A percentile compares a stretch with the other conserved stretches of the same genome.
phyloP scores from a whole-genome alignment of 2,888 invertebrate genomes.

The Oscheius onirici region DNA sequence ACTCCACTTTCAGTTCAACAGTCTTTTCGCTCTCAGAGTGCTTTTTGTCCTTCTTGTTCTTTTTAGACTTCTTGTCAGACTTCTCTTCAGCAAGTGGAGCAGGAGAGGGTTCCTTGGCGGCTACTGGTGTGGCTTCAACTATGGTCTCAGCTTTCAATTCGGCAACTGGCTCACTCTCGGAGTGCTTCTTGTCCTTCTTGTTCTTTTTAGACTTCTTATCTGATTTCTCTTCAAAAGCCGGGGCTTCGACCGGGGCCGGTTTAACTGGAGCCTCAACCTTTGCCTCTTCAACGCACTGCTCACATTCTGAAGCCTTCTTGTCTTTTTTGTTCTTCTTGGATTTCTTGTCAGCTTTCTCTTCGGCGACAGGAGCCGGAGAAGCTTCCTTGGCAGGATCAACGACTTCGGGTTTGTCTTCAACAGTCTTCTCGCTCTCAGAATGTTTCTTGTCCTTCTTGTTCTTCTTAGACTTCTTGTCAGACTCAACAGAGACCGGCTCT shows the following conservation, averaged over 20 bases:
- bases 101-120: not conserved
- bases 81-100: not conserved
- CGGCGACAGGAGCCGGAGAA: too few species aligned
- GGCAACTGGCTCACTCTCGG: conserved; percentile 39
- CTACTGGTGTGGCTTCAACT: not conserved
- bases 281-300: not conserved
- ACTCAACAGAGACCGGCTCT: not conserved
- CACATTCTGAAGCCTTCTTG: not conserved
- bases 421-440: conserved; percentile 37
- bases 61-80: conserved; percentile 33
- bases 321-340: too few species aligned
- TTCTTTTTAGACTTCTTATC: conserved; percentile 30
- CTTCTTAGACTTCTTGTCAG: not conserved
- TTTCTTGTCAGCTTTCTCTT: too few species aligned
- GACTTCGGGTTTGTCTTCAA: not conserved
- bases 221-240: conserved; percentile 1
- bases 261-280: not conserved
- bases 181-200: conserved; percentile 43
- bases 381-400: not conserved
- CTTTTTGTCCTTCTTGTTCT: conserved; percentile 23
- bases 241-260: not conserved
- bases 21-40: conserved; percentile 7
- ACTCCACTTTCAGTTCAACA: not conserved
- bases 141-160: not conserved
- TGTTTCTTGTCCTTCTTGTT: conserved; percentile 50